Evolutionary conservation across 2,888 invertebrate genomes (phyloP), one percentile per base, ranked within the genome.

Genomic region (Tetranychus truncatus): DNA sequence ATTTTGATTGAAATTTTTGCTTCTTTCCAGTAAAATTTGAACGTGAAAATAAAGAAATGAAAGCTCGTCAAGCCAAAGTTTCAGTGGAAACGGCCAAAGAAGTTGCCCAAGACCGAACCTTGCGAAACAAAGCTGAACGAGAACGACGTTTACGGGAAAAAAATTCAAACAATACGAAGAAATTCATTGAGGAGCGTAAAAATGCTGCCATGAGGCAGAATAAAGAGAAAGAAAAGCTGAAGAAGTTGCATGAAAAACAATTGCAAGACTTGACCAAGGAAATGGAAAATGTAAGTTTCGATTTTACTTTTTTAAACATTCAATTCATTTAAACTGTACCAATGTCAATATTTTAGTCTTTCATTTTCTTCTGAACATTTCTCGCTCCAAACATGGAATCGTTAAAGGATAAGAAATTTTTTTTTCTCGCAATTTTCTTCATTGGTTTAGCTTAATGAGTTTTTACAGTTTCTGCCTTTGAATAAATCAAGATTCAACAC

Each of bases 71-170:
- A 84, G 95, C 96, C 6, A 95, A 95, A 85, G 88, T 91, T 80
- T 95, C 95, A 74, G 93, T 99, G 80, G 99, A 99, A 83, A 95
- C 96, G 24, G 92, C 92, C 82, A 92, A 92, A 84, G 93, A 92
- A 82, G 95, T 99, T 72, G 89, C 90, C 82, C 92, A 91, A 83
- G 99, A 99, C 83, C 97, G 97, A 84, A 91, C 92, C 0, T 86
- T 99, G 76, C 86, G 95, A 84, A 96, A 95, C 76, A 95, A 97
- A 81, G 94, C 93, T 77, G 99, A 99, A 83, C 92, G 94, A 81
- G 99, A 99, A 82, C 88, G 86, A 71, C 87, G 95, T 71, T 86
- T 95, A 76, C 86, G 92, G 45, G 95, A 97, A 84, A 93, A 96
- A 83, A 95, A 95, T 81, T 94, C 95, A 82, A 96, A 95, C 83